A percentile compares a stretch with the other conserved stretches of the same genome.
Evolutionary conservation across 2,113 vertebrate species (phyloP).

Genomic region (Peromyscus leucopus): DNA sequence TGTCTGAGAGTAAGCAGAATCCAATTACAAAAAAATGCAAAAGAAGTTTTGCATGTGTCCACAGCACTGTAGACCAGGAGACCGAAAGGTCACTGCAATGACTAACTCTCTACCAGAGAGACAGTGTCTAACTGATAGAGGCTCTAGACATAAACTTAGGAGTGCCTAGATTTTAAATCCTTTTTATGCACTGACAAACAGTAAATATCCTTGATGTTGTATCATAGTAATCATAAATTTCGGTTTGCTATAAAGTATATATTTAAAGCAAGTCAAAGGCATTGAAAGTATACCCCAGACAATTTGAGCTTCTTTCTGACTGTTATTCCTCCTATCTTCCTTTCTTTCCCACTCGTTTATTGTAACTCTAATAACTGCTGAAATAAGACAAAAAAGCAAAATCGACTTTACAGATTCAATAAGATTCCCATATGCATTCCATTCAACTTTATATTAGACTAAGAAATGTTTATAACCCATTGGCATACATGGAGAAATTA

Average conservation of each 20-base stretch:
- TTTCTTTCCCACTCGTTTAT: neutral
- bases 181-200: neutral
- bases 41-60: too few relatives aligned
- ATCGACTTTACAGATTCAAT: neutral
- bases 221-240: neutral
- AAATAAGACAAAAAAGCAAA: conserved; percentile 44
- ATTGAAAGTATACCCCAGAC: neutral
- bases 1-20: neutral
- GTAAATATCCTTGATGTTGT: neutral
- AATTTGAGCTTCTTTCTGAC: neutral
- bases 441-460: conserved; percentile 60
- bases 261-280: neutral
- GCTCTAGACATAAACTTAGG: neutral
- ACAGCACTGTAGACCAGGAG: neutral
- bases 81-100: neutral
- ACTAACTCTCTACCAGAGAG: neutral
- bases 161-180: neutral
- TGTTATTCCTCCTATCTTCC: rapidly evolving
- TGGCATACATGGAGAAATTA: conserved; percentile 41
- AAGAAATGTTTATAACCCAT: conserved; percentile 51
- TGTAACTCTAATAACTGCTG: neutral
- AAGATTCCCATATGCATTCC: neutral
- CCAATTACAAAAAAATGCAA: neutral
- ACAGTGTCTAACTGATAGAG: neutral
- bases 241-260: neutral